A percentile compares a stretch with the other conserved stretches of the same genome.
These are phyloP conservation scores for Epinotia nisella DNA, from an alignment of 2,888 invertebrate species.

Conservation along the genomic window DNA sequence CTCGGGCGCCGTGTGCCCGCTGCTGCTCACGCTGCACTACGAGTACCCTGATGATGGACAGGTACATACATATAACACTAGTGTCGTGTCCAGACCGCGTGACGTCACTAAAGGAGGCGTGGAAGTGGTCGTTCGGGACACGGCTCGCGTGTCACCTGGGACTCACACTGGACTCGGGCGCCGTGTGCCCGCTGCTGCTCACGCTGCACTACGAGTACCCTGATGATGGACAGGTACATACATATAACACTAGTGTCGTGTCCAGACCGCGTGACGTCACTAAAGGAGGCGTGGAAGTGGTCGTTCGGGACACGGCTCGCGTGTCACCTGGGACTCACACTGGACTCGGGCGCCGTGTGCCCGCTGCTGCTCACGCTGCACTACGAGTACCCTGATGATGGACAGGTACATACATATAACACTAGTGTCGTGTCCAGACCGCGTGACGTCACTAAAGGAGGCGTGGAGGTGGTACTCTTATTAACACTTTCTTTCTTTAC, in stretches of 20 bases:
- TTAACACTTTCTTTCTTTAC: neutral
- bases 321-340: conserved; percentile 76
- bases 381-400: conserved; percentile 85
- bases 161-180: conserved; percentile 84
- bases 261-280: conserved; percentile 75
- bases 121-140: conserved; percentile 89
- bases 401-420: conserved; percentile 64
- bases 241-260: conserved; percentile 11
- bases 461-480: no score
- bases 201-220: conserved; percentile 85
- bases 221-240: conserved; percentile 81
- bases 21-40: conserved; percentile 86
- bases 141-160: conserved; percentile 82
- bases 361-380: conserved; percentile 86
- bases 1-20: conserved; percentile 83
- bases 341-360: conserved; percentile 84
- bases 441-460: conserved; percentile 87
- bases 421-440: conserved; percentile 51
- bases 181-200: conserved; percentile 85
- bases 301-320: conserved; percentile 86
- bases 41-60: conserved; percentile 86
- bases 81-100: conserved; percentile 60
- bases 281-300: conserved; percentile 94
- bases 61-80: no score
- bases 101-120: conserved; percentile 90